A percentile compares a stretch with the other conserved stretches of the same genome.
These are phyloP conservation scores for Euschistus heros DNA, from an alignment of 1,140 invertebrate genomes.

Conservation along the genomic window DNA sequence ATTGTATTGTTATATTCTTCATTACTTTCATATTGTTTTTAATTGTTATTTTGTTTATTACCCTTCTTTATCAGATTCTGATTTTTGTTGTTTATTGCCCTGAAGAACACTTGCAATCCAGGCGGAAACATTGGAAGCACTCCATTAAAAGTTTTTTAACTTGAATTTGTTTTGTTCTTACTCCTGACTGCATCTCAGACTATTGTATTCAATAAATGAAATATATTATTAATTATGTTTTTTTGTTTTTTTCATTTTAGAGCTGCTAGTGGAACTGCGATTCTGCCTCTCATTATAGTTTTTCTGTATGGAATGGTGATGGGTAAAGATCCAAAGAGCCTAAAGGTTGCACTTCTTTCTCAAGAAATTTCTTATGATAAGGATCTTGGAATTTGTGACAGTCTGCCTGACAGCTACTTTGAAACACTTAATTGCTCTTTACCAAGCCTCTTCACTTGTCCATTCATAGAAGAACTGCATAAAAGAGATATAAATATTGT, in stretches of 20 bases:
- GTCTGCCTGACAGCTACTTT: neutral
- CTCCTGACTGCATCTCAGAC: too few species aligned
- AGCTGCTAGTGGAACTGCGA: neutral
- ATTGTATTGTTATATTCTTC: too few species aligned
- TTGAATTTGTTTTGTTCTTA: too few species aligned
- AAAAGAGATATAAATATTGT: constrained; percentile 2
- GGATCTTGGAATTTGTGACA: neutral
- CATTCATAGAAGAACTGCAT: neutral
- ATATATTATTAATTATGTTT: too few species aligned
- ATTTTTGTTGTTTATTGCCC: too few species aligned
- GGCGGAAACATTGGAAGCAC: too few species aligned
- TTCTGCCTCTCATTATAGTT: neutral
- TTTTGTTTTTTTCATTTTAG: constrained; percentile 1
- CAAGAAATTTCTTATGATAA: neutral
- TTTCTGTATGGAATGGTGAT: neutral
- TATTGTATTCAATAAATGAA: too few species aligned
- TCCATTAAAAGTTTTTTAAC: too few species aligned
- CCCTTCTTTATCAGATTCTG: too few species aligned
- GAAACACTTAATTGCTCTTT: neutral
- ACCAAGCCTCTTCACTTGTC: neutral
- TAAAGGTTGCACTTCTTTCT: neutral
- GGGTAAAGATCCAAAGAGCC: neutral
- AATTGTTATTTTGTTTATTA: too few species aligned
- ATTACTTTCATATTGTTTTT: too few species aligned
- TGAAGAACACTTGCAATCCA: too few species aligned